Evolutionary conservation across 2,113 vertebrate genomes (phyloP).

Genomic region (Sceloporus tristichus): DNA sequence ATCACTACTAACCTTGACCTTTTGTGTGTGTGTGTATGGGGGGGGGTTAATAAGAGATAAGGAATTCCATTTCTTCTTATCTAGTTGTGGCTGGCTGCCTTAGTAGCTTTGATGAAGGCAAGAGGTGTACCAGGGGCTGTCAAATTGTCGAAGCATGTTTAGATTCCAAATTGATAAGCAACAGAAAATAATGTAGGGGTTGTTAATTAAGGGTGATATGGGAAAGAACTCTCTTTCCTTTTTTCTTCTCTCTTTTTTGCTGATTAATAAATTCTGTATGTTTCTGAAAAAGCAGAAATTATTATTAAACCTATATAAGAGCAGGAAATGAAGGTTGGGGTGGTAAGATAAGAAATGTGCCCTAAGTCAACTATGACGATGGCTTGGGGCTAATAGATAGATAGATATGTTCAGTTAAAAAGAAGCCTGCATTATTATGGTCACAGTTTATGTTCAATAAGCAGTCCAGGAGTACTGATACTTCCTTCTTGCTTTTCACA

Average conservation of each 20-base stretch:
- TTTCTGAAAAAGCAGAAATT: constrained; percentile 72
- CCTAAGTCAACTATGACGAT: constrained; percentile 5
- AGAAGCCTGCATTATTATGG: background rate
- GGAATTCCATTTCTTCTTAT: constrained; percentile 85
- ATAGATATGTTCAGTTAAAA: constrained; percentile 18
- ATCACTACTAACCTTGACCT: constrained; percentile 84
- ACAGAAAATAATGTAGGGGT: constrained; percentile 66
- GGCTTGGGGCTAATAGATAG: constrained; percentile 32
- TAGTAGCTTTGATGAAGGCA: constrained; percentile 70
- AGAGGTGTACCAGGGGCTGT: constrained; percentile 59
- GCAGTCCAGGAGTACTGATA: constrained; percentile 2
- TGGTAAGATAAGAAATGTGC: constrained; percentile 29
- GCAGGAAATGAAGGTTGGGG: constrained; percentile 59
- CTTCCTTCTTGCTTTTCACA: background rate
- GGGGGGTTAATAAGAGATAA: constrained; percentile 73
- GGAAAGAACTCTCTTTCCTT: constrained; percentile 72
- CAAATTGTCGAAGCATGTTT: constrained; percentile 59
- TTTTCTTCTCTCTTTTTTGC: constrained; percentile 70
- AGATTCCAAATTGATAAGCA: constrained; percentile 75
- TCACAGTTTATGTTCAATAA: constrained; percentile 33
- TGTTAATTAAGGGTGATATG: constrained; percentile 82
- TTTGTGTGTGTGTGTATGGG: constrained; percentile 63
- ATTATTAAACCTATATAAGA: constrained; percentile 71
- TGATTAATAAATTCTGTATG: constrained; percentile 78
- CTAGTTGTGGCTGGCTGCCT: constrained; percentile 76